phyloP scores from a whole-genome alignment of 2,113 vertebrate species.

The Xiphias gladius region DNA sequence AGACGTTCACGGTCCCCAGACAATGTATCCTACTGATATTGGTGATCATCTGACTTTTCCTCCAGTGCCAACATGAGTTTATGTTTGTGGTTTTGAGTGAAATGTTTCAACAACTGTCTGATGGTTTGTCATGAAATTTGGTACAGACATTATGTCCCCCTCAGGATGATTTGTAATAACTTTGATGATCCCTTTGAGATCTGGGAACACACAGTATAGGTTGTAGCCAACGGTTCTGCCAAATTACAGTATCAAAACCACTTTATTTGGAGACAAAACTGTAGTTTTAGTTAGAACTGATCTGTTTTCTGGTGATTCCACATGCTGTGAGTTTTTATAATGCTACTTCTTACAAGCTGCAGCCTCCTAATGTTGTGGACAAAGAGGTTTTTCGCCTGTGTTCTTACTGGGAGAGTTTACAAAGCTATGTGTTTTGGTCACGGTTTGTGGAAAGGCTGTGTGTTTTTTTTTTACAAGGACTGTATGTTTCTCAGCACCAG shows the following conservation, averaged over 20 bases:
- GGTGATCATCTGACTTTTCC: not conserved
- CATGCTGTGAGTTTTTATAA: not conserved
- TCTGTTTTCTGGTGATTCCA: not conserved
- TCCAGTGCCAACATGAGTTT: not conserved
- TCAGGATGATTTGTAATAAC: not conserved
- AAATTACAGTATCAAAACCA: not conserved
- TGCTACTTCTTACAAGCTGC: slow-evolving; percentile 10
- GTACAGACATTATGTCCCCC: no score
- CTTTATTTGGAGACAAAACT: not conserved
- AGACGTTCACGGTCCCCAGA: not conserved
- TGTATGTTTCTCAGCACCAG: slow-evolving; percentile 58
- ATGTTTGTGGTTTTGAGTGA: not conserved
- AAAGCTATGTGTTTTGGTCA: slow-evolving; percentile 71
- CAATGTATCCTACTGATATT: not conserved
- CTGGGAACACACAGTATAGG: not conserved
- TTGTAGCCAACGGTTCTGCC: not conserved
- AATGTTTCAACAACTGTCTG: not conserved
- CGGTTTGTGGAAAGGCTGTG: slow-evolving; percentile 59
- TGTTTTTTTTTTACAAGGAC: slow-evolving; percentile 61
- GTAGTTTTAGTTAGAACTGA: not conserved
- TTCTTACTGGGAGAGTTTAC: slow-evolving; percentile 49
- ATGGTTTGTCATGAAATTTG: not conserved
- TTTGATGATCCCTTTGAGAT: not conserved
- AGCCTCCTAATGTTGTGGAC: slow-evolving; percentile 37
- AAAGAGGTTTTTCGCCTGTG: slow-evolving; percentile 37